Evolutionary conservation across 2,797 vertebrate genomes (phyloP).

Genomic region (Luscinia luscinia): DNA sequence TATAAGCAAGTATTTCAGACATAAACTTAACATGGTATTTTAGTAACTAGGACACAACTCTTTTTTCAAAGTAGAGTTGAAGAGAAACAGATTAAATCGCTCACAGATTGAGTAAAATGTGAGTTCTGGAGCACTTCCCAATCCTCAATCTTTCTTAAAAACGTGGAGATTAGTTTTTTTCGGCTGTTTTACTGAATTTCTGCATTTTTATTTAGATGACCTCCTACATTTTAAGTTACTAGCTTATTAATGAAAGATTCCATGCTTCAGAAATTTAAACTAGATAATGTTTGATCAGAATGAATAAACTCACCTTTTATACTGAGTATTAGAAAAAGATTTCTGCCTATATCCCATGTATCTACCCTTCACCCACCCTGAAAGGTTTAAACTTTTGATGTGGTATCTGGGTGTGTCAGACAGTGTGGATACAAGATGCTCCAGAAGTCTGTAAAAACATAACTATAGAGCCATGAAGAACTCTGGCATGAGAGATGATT

Average conservation of each 20-base stretch:
- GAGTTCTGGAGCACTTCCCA: slow-evolving; percentile 22
- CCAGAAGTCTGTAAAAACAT: neutral
- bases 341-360: neutral
- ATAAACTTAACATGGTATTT: neutral
- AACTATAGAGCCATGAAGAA: neutral
- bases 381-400: neutral
- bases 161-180: neutral
- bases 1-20: slow-evolving; percentile 16
- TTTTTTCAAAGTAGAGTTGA: neutral
- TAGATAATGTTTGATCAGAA: neutral
- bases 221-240: neutral
- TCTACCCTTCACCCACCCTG: neutral
- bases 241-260: slow-evolving; percentile 11
- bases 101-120: neutral
- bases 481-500: neutral
- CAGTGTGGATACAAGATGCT: neutral
- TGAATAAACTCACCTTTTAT: neutral
- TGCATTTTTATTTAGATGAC: slow-evolving; percentile 44
- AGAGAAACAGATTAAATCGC: slow-evolving; percentile 39
- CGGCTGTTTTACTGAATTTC: neutral
- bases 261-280: neutral
- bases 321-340: neutral
- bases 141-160: neutral
- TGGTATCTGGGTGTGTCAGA: neutral
- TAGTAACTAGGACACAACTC: neutral